These are phyloP conservation scores for Standfussiana lucernea DNA, from an alignment of 2,888 invertebrate genomes.

Conservation along the genomic window DNA sequence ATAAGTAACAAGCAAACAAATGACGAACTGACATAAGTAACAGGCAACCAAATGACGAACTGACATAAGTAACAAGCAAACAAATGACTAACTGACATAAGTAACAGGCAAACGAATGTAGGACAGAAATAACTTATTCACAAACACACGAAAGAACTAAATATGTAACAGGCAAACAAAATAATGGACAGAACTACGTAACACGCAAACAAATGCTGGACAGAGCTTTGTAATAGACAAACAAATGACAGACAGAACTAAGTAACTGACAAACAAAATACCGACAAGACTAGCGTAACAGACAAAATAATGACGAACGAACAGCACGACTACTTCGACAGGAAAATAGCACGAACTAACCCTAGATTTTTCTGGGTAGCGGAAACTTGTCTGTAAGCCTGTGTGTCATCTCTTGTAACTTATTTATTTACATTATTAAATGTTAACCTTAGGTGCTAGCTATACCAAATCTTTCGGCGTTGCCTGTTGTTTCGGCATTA, in stretches of 20 bases:
- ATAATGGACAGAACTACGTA: no score
- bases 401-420: conserved; percentile 6
- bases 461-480: conserved; percentile 50
- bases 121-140: no score
- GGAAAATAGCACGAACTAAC: not conserved
- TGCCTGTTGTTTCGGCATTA: conserved; percentile 56
- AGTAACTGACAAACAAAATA: not conserved
- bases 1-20: not conserved
- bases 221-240: not conserved
- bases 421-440: conserved; percentile 8
- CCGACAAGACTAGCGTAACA: no score
- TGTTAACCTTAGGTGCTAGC: conserved; percentile 55
- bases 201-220: not conserved
- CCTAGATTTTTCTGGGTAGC: not conserved
- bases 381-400: not conserved
- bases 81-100: no score
- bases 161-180: not conserved
- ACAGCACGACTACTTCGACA: not conserved
- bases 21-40: no score
- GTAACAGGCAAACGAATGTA: no score
- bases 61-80: not conserved
- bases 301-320: not conserved
- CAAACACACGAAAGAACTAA: not conserved
- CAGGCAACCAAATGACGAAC: not conserved
- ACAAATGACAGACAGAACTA: not conserved